Evolutionary conservation across 2,113 vertebrate species (phyloP).

Genomic region (Rhineura floridana): DNA sequence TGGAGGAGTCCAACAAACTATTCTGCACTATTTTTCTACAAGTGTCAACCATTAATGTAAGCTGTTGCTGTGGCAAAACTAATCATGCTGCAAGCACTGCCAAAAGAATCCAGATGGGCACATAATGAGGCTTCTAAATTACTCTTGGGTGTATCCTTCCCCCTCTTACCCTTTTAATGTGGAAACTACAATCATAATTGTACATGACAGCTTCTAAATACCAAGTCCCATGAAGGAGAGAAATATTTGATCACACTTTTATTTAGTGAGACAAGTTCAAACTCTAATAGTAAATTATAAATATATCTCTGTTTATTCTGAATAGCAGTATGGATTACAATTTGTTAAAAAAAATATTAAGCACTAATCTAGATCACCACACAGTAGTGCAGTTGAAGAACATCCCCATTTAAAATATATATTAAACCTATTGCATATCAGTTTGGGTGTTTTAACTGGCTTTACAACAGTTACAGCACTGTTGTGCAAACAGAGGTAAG

Average conservation of each 20-base stretch:
- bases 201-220: slow-evolving; percentile 60
- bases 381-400: background rate
- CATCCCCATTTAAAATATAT: background rate
- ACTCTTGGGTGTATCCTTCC: slow-evolving; percentile 40
- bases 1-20: slow-evolving; percentile 15
- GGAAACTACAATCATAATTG: slow-evolving; percentile 19
- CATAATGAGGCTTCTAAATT: slow-evolving; percentile 57
- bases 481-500: too few species aligned
- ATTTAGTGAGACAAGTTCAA: slow-evolving; percentile 6
- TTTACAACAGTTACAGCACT: background rate
- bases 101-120: slow-evolving; percentile 59
- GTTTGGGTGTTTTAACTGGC: background rate
- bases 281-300: background rate
- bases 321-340: background rate
- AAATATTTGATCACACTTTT: slow-evolving; percentile 37
- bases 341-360: background rate
- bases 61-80: slow-evolving; percentile 34
- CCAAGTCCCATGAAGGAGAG: slow-evolving; percentile 19
- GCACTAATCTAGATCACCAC: background rate
- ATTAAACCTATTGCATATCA: background rate
- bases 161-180: background rate
- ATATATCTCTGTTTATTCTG: background rate
- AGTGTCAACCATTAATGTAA: slow-evolving; percentile 36
- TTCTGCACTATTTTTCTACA: slow-evolving; percentile 32
- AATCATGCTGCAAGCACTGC: slow-evolving; percentile 27